Conservation (phyloP, 2,797 vertebrate genomes). For the Myotis planiceps region DNA sequence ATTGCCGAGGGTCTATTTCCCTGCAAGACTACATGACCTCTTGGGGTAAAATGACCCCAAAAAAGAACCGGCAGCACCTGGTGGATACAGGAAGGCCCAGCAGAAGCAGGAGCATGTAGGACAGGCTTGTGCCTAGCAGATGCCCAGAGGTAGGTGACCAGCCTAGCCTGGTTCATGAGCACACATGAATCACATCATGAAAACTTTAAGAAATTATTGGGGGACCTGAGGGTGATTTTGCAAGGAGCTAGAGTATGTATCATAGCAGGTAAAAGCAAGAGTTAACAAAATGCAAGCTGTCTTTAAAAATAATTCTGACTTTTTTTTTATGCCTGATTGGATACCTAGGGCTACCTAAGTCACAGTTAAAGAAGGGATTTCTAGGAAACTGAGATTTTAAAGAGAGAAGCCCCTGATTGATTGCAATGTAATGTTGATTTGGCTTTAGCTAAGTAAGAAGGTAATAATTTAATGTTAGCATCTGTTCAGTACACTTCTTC, state of each 20-base stretch:
- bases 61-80: neutral
- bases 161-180: neutral
- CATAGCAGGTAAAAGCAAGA: neutral
- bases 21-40: neutral
- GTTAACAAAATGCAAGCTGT: neutral
- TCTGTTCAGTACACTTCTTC: neutral
- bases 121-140: neutral
- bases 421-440: neutral
- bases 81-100: neutral
- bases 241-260: neutral
- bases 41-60: neutral
- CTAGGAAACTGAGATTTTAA: neutral
- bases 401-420: neutral
- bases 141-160: accelerated
- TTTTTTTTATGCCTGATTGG: neutral
- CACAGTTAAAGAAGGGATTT: neutral
- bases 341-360: neutral
- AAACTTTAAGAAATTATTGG: neutral
- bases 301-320: neutral
- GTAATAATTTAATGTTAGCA: constrained; percentile 14
- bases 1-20: neutral
- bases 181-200: neutral
- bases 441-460: neutral
- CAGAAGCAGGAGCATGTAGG: neutral
- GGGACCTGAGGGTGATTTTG: neutral